Evolutionary conservation across 2,888 invertebrate genomes (phyloP).

Genomic region (Mimumesa dahlbomi): DNA sequence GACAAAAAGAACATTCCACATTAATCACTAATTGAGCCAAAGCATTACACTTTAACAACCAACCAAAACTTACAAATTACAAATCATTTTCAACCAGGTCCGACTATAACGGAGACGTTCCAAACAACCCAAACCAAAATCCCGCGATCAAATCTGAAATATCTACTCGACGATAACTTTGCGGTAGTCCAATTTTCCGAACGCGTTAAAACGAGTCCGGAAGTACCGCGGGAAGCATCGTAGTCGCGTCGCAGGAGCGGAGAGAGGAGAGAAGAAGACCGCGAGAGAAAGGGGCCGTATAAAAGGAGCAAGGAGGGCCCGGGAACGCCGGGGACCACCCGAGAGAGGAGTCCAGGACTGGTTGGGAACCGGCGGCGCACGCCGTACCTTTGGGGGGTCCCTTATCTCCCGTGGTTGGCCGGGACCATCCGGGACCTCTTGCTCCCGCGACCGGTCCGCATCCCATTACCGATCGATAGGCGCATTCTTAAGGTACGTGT

Average conservation of each 20-base stretch:
- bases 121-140: not conserved
- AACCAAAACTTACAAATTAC: too few species aligned
- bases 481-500: conserved; percentile 41
- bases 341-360: conserved; percentile 76
- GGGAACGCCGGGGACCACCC: conserved; percentile 76
- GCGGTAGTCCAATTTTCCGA: not conserved
- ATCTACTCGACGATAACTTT: not conserved
- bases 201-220: conserved; percentile 6
- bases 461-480: conserved; percentile 72
- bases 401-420: conserved; percentile 74
- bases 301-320: conserved; percentile 54
- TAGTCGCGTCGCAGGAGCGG: conserved; percentile 25
- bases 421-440: conserved; percentile 70
- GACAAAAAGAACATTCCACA: too few species aligned
- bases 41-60: too few species aligned
- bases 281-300: conserved; percentile 37
- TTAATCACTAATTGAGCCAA: too few species aligned
- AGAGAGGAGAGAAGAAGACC: conserved; percentile 25
- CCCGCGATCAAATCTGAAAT: not conserved
- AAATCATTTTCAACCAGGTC: too few species aligned
- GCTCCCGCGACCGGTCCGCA: conserved; percentile 66
- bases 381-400: conserved; percentile 77
- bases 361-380: conserved; percentile 78
- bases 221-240: conserved; percentile 35
- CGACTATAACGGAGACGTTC: too few species aligned